Evolutionary conservation across 2,888 invertebrate genomes (phyloP).

Genomic region (Drosophila mettleri): DNA sequence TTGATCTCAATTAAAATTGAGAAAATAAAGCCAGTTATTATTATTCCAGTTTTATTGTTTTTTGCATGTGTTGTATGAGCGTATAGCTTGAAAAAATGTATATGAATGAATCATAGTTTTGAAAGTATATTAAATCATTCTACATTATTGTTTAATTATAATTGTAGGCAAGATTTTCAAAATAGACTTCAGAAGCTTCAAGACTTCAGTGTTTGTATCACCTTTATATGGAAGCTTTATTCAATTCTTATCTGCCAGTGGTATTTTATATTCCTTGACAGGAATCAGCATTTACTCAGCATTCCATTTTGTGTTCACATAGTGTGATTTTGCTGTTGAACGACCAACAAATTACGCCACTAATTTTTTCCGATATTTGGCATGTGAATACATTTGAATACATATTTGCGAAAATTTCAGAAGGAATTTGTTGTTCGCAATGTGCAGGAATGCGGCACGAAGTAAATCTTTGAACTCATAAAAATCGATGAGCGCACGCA

Average conservation of each 20-base stretch:
- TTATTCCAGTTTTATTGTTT: slow-evolving; percentile 20
- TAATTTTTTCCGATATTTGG: slow-evolving; percentile 61
- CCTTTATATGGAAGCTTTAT: no score
- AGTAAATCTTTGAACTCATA: slow-evolving; percentile 80
- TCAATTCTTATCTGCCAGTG: not conserved
- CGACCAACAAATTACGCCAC: slow-evolving; percentile 70
- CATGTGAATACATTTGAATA: slow-evolving; percentile 59
- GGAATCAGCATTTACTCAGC: not conserved
- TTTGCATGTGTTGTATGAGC: slow-evolving; percentile 37
- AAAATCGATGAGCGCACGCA: slow-evolving; percentile 80
- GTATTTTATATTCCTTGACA: not conserved
- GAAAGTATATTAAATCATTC: slow-evolving; percentile 21
- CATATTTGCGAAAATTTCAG: slow-evolving; percentile 44
- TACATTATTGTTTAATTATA: not conserved
- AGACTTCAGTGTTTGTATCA: no score
- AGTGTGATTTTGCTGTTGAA: slow-evolving; percentile 36
- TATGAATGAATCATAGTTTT: slow-evolving; percentile 16
- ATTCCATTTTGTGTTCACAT: slow-evolving; percentile 15
- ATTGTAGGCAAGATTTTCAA: no score
- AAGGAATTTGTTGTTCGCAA: slow-evolving; percentile 44
- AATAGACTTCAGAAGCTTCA: no score
- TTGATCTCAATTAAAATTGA: slow-evolving; percentile 54
- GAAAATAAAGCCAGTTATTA: slow-evolving; percentile 39
- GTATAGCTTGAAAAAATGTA: slow-evolving; percentile 1
- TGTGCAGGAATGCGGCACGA: slow-evolving; percentile 71